Evolutionary conservation across 2,113 vertebrate species (phyloP).

Genomic region (Cavia aperea): DNA sequence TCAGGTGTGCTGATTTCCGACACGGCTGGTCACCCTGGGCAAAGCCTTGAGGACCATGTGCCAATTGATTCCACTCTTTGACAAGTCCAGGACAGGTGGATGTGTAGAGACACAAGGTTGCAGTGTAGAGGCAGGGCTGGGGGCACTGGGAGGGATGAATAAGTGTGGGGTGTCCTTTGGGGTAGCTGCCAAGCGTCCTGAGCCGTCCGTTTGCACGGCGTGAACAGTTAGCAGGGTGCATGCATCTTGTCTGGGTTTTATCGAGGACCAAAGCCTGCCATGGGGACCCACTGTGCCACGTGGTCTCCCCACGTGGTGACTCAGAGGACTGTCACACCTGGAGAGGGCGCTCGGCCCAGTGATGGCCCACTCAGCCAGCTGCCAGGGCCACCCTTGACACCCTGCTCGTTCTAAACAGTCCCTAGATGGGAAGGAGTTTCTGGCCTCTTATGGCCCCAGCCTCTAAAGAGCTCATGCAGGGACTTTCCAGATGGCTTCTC

Average conservation of each 20-base stretch:
- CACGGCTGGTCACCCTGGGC: background rate
- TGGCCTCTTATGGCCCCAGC: background rate
- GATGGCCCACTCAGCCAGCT: background rate
- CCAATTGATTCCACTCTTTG: accelerated
- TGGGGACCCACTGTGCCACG: background rate
- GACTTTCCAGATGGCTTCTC: background rate
- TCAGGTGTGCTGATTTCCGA: background rate
- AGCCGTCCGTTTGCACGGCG: background rate
- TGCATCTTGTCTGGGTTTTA: background rate
- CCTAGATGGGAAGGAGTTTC: background rate
- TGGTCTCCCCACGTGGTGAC: background rate
- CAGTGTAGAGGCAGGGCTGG: background rate
- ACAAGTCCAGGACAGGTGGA: background rate
- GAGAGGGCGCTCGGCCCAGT: accelerated
- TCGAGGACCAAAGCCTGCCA: background rate
- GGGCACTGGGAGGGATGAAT: accelerated
- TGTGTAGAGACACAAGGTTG: accelerated
- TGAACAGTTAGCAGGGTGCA: background rate
- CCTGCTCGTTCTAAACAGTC: background rate
- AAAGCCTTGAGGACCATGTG: background rate
- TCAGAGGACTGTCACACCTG: background rate
- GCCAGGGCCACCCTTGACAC: background rate
- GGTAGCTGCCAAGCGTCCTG: background rate
- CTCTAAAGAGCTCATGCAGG: background rate
- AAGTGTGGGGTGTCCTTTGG: background rate